Conservation (phyloP, 2,113 vertebrate species). For the Hirundichthys speculiger region DNA sequence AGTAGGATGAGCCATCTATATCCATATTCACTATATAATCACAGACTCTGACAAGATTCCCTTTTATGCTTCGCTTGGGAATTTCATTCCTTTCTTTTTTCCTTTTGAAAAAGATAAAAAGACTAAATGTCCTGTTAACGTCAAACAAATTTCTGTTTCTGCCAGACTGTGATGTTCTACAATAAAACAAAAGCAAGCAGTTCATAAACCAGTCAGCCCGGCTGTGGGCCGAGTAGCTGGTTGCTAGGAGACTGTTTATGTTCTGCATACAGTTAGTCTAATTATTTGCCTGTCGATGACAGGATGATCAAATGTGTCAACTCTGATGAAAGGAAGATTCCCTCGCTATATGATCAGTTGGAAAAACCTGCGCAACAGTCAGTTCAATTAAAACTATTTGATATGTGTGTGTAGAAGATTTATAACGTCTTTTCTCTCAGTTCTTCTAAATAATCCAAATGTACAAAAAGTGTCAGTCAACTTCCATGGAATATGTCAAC, state of each 20-base stretch:
- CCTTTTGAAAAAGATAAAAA: too few species aligned
- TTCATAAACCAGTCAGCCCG: not conserved
- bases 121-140: constrained; percentile 9
- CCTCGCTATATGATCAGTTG: constrained; percentile 8
- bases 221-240: not conserved
- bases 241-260: constrained; percentile 25
- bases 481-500: not conserved
- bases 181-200: constrained; percentile 5
- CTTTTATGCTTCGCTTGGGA: too few species aligned
- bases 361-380: constrained; percentile 1
- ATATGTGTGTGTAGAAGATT: constrained; percentile 1
- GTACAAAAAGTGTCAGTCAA: not conserved
- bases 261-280: constrained; percentile 13
- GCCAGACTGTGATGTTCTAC: not conserved
- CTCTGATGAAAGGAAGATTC: constrained; percentile 1
- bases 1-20: too few species aligned
- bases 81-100: too few species aligned
- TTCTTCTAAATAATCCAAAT: not conserved
- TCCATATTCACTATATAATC: too few species aligned
- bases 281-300: constrained; percentile 16
- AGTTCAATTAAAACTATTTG: constrained; percentile 1
- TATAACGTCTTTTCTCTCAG: not conserved
- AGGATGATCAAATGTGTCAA: constrained; percentile 1
- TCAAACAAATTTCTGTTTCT: constrained; percentile 5
- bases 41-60: too few species aligned